Conservation (phyloP, 1,140 invertebrate species). For the Caerostris extrusa region DNA sequence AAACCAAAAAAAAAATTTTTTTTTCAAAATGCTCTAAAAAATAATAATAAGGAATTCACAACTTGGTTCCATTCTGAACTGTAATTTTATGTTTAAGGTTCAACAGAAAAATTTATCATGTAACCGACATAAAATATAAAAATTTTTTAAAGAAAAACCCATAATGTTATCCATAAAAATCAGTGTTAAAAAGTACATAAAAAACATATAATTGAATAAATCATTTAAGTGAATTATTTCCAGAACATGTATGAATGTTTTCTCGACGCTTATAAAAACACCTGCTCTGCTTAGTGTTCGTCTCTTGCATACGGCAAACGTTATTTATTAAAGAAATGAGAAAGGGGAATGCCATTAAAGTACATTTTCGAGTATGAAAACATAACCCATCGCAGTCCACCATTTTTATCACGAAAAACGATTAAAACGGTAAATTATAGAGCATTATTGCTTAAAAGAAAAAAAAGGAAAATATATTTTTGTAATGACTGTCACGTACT, state of each 20-base stretch:
- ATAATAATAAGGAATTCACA: too few relatives aligned
- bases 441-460: slow-evolving; percentile 15
- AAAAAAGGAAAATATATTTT: slow-evolving; percentile 19
- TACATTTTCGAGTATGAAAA: slow-evolving; percentile 12
- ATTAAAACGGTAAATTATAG: slow-evolving; percentile 42
- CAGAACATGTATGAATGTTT: slow-evolving; percentile 18
- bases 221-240: slow-evolving; percentile 22
- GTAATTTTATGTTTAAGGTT: too few relatives aligned
- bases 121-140: neutral
- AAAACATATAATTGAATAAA: slow-evolving; percentile 3
- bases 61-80: too few relatives aligned
- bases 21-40: too few relatives aligned
- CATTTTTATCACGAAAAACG: slow-evolving; percentile 30
- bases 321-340: slow-evolving; percentile 26
- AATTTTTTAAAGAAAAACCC: neutral
- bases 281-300: neutral
- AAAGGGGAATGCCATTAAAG: slow-evolving; percentile 14
- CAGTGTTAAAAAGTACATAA: neutral
- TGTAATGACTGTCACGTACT: slow-evolving; percentile 5
- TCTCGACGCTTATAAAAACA: neutral
- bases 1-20: too few relatives aligned
- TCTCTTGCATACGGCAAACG: neutral
- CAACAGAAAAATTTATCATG: neutral
- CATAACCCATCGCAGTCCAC: neutral
- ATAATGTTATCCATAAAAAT: neutral